A percentile compares a stretch with the other conserved stretches of the same genome.
Evolutionary conservation across 2,113 vertebrate species (phyloP).

Genomic region (Bagarius yarrelli): DNA sequence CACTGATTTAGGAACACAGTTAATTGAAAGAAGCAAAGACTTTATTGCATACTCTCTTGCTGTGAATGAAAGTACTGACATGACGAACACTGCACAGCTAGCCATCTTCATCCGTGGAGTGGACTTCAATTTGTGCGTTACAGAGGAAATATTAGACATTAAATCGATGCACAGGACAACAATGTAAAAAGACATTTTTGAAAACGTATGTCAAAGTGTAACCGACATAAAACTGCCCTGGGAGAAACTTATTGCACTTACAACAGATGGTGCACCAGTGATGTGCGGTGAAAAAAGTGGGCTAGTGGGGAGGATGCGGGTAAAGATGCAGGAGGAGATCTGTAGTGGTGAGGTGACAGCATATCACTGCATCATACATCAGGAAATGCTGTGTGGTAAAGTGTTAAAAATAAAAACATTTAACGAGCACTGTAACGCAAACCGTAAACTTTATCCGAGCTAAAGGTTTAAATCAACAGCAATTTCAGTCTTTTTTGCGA

Average conservation of each 20-base stretch:
- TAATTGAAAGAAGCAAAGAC: too few relatives aligned
- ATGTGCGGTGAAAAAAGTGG: slow-evolving; percentile 37
- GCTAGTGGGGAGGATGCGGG: slow-evolving; percentile 13
- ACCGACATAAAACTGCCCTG: slow-evolving; percentile 46
- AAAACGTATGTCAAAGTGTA: slow-evolving; percentile 45
- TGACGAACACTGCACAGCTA: too few relatives aligned
- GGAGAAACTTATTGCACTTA: slow-evolving; percentile 44
- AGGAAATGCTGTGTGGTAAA: slow-evolving; percentile 49
- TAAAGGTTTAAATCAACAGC: not conserved
- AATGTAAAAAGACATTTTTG: slow-evolving; percentile 35
- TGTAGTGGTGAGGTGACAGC: slow-evolving; percentile 42
- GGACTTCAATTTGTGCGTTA: not conserved
- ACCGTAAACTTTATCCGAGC: not conserved
- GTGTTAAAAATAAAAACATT: slow-evolving; percentile 48
- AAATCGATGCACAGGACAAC: slow-evolving; percentile 49
- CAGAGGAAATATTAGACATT: slow-evolving; percentile 27
- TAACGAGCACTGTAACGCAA: slow-evolving; percentile 29
- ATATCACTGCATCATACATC: slow-evolving; percentile 50
- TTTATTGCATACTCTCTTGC: too few relatives aligned
- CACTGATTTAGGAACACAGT: too few relatives aligned
- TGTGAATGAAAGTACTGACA: too few relatives aligned
- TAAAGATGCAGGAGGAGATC: slow-evolving; percentile 42
- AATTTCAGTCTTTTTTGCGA: not conserved
- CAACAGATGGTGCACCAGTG: too few relatives aligned
- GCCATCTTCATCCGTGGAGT: too few relatives aligned